A percentile compares a stretch with the other conserved stretches of the same genome.
Evolutionary conservation across 2,888 invertebrate species (phyloP).

Genomic region (Trichogramma evanescens): DNA sequence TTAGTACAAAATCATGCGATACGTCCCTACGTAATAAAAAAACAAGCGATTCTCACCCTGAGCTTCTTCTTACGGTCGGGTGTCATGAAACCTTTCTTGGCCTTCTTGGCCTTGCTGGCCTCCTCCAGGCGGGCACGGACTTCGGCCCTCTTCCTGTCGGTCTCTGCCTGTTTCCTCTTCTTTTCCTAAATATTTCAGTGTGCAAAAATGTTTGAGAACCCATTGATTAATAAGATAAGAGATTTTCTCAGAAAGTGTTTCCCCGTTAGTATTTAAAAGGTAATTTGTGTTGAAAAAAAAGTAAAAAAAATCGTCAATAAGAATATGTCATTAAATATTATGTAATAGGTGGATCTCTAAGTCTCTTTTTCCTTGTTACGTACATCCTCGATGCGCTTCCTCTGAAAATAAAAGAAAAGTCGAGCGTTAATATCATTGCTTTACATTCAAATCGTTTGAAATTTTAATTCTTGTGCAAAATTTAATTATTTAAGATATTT

Average conservation of each 20-base stretch:
- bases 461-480: not conserved
- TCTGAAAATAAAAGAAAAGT: conserved; percentile 60
- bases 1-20: not conserved
- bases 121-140: conserved; percentile 98
- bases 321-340: not conserved
- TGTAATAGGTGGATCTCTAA: not conserved
- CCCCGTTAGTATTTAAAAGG: not conserved
- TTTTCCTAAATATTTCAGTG: conserved; percentile 64
- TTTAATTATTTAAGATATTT: not conserved
- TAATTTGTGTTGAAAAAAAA: not conserved
- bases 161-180: conserved; percentile 96
- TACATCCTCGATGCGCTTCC: conserved; percentile 75
- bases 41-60: conserved; percentile 62
- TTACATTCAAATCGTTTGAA: not conserved
- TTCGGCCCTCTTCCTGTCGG: conserved; percentile 97
- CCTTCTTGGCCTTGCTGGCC: conserved; percentile 96
- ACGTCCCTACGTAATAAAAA: not conserved
- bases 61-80: conserved; percentile 99
- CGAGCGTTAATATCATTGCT: conserved; percentile 14
- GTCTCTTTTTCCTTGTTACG: conserved; percentile 46
- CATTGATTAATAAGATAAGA: not conserved
- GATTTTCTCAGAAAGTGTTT: not conserved
- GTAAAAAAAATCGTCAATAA: not conserved
- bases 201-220: conserved; percentile 21
- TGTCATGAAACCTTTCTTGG: conserved; percentile 99